Conservation (phyloP, 2,797 vertebrate species). For the Cichlasoma orientale region DNA sequence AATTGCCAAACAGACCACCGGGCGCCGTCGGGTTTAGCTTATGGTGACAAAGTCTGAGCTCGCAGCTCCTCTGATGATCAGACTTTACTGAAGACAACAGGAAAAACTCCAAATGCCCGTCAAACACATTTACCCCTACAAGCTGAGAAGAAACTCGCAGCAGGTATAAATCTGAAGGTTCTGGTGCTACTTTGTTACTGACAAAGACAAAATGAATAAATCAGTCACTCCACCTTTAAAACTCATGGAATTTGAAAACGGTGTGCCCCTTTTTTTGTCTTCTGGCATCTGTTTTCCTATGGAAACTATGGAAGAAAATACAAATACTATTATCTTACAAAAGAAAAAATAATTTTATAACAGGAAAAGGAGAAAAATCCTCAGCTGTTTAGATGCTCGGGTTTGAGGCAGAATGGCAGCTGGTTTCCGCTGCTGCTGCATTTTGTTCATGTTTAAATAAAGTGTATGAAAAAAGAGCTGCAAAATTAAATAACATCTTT, state of each 20-base stretch:
- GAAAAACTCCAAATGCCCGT: rapidly evolving
- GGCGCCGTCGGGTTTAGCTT: background rate
- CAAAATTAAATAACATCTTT: background rate
- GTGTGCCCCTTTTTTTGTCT: rapidly evolving
- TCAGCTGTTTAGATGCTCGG: no score
- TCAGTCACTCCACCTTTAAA: no score
- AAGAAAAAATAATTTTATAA: background rate
- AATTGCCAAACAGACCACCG: background rate
- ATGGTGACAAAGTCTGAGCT: rapidly evolving
- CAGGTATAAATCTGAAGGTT: no score
- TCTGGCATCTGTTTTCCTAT: no score
- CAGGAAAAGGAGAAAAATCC: background rate
- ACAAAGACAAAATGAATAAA: no score
- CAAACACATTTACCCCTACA: background rate
- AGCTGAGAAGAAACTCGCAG: background rate
- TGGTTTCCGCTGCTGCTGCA: no score
- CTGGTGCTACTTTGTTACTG: no score
- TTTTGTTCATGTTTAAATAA: no score
- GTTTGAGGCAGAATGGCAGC: rapidly evolving
- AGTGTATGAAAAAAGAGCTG: background rate
- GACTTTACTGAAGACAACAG: background rate
- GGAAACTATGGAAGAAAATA: no score
- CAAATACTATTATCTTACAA: background rate
- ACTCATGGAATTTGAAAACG: rapidly evolving
- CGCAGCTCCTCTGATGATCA: rapidly evolving